phyloP scores from a whole-genome alignment of 23 tunicate species.

The Styela plicata region DNA sequence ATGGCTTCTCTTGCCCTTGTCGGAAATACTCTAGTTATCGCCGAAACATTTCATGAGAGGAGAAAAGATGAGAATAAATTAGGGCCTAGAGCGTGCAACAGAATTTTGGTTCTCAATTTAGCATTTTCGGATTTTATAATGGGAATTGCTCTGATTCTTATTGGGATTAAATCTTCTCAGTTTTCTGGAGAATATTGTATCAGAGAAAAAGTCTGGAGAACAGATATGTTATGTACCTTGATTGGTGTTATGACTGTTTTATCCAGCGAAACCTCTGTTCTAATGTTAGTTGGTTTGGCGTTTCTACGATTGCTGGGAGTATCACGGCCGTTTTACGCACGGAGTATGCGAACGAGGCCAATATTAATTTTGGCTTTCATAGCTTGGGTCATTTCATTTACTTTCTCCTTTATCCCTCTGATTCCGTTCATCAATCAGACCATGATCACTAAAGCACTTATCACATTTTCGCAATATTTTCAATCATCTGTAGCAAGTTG shows the following conservation, averaged over 20 bases:
- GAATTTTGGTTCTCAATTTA: slow-evolving; percentile 32
- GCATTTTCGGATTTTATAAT: slow-evolving; percentile 50
- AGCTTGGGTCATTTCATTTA: slow-evolving; percentile 28
- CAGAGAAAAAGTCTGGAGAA: slow-evolving; percentile 43
- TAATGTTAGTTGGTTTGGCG: slow-evolving; percentile 36
- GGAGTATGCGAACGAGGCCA: not conserved
- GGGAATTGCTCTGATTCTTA: slow-evolving; percentile 42
- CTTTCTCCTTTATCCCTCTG: slow-evolving; percentile 36
- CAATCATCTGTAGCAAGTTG: slow-evolving; percentile 21
- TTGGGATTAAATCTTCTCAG: slow-evolving; percentile 25
- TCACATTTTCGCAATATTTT: slow-evolving; percentile 19
- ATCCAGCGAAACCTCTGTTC: slow-evolving; percentile 45
- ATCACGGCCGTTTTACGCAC: slow-evolving; percentile 19
- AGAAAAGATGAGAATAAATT: slow-evolving; percentile 1
- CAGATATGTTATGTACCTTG: slow-evolving; percentile 23
- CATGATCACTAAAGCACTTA: slow-evolving; percentile 28
- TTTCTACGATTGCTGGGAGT: slow-evolving; percentile 28
- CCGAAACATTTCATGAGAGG: not conserved
- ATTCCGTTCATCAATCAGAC: not conserved
- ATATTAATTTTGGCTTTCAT: not conserved
- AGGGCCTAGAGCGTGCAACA: slow-evolving; percentile 7
- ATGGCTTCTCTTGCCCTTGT: slow-evolving; percentile 39
- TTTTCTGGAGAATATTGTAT: slow-evolving; percentile 44
- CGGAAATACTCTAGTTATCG: slow-evolving; percentile 50
- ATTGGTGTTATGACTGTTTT: slow-evolving; percentile 40